A percentile compares a stretch with the other conserved stretches of the same genome.
Conservation (phyloP, 1,140 invertebrate genomes). For the Hyphantria cunea region DNA sequence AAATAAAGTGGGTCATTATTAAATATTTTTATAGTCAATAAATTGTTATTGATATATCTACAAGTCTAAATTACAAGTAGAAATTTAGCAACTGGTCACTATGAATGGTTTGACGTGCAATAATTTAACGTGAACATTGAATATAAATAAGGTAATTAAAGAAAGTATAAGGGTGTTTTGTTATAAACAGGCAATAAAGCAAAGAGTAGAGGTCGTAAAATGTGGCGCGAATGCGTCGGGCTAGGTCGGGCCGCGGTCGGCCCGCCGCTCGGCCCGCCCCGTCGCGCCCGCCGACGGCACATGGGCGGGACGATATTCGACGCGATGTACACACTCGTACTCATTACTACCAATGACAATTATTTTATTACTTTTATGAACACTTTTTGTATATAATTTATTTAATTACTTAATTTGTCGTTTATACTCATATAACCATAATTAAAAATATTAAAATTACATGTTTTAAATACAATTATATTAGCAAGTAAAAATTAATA, state of each 20-base stretch:
- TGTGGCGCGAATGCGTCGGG: conserved; percentile 10
- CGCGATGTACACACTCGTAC: too few relatives aligned
- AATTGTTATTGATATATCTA: background rate
- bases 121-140: background rate
- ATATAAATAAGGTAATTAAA: conserved; percentile 25
- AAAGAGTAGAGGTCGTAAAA: conserved; percentile 22
- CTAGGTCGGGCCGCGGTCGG: background rate
- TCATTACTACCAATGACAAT: background rate
- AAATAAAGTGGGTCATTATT: conserved; percentile 43
- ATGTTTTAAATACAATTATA: too few relatives aligned
- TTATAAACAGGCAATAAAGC: conserved; percentile 20
- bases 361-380: too few relatives aligned
- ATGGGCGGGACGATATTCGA: background rate
- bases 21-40: conserved; percentile 34
- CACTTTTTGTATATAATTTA: too few relatives aligned
- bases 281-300: conserved; percentile 4
- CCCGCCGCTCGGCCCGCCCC: conserved; percentile 5
- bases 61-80: background rate
- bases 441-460: too few relatives aligned
- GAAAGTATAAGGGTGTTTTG: conserved; percentile 18
- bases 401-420: too few relatives aligned
- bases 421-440: too few relatives aligned
- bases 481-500: too few relatives aligned
- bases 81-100: conserved; percentile 2
- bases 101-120: background rate